phyloP scores from a whole-genome alignment of 2,113 vertebrate species.

The Heterochromis multidens region DNA sequence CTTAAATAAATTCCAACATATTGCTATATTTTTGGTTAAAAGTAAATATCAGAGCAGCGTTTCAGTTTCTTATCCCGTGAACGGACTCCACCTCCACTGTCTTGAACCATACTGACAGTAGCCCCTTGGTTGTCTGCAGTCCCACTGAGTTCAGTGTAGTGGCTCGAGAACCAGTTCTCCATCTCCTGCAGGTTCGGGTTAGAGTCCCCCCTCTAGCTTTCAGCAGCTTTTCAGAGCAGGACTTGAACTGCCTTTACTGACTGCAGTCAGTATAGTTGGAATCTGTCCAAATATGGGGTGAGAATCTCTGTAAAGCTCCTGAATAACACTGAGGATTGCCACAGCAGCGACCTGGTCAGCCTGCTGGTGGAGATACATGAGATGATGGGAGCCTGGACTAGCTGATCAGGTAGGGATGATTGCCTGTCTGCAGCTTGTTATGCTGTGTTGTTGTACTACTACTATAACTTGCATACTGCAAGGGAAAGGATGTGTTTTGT shows the following conservation, averaged over 20 bases:
- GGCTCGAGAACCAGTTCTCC: neutral
- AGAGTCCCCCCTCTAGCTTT: rapidly evolving
- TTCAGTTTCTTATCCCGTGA: rapidly evolving
- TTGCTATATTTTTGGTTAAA: too few relatives aligned
- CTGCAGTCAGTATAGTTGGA: neutral
- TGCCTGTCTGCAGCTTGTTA: neutral
- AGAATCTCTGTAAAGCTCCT: neutral
- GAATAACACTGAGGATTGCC: neutral
- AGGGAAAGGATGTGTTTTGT: neutral
- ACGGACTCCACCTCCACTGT: neutral
- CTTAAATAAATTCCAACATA: too few relatives aligned
- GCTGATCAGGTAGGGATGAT: neutral
- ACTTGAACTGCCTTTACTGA: neutral
- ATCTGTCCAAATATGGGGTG: neutral
- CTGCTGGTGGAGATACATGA: neutral
- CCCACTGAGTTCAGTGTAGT: too few relatives aligned
- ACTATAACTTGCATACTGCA: neutral
- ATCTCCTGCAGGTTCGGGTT: rapidly evolving
- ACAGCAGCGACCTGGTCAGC: neutral
- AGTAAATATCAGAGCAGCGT: rapidly evolving
- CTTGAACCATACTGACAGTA: neutral
- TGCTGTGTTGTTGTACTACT: neutral
- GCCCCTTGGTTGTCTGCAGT: rapidly evolving
- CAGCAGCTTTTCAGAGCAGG: neutral
- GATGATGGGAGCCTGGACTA: neutral